Conservation (phyloP, 2,888 invertebrate species). For the Acronicta psi region DNA sequence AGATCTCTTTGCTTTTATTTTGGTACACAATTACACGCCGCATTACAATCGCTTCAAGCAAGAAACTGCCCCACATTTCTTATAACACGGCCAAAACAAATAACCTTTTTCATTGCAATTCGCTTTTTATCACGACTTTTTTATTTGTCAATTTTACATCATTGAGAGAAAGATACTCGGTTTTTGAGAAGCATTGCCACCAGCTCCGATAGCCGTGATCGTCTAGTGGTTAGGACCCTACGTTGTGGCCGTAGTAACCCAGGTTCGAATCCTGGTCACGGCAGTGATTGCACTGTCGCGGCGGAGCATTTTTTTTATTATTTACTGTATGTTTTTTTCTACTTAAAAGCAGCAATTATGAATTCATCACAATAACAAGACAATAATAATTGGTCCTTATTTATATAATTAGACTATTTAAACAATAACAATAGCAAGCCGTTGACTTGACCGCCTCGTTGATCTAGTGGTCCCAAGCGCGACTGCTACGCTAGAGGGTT, state of each 20-base stretch:
- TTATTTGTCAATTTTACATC: conserved; percentile 10
- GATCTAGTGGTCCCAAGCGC: too few species aligned
- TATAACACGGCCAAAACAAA: conserved; percentile 14
- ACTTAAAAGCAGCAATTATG: neutral
- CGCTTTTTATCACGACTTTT: conserved; percentile 13
- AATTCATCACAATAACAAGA: neutral
- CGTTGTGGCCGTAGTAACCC: conserved; percentile 94
- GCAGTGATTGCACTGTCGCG: conserved; percentile 62
- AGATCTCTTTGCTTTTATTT: conserved; percentile 26
- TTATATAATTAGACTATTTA: neutral
- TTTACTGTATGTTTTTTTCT: too few species aligned
- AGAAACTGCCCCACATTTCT: conserved; percentile 25
- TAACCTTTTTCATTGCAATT: neutral
- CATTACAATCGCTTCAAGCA: conserved; percentile 13
- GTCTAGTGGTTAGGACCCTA: conserved; percentile 93
- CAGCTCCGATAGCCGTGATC: conserved; percentile 82
- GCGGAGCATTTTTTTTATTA: conserved; percentile 36
- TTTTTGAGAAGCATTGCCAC: conserved; percentile 65
- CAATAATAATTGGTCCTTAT: too few species aligned
- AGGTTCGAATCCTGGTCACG: conserved; percentile 92
- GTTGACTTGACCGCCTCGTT: too few species aligned
- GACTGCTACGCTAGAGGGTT: too few species aligned
- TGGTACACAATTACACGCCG: conserved; percentile 30
- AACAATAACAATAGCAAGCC: neutral
- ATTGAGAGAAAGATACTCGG: conserved; percentile 1